These are phyloP conservation scores for Ichneumon xanthorius DNA, from an alignment of 2,888 invertebrate genomes.

Conservation along the genomic window DNA sequence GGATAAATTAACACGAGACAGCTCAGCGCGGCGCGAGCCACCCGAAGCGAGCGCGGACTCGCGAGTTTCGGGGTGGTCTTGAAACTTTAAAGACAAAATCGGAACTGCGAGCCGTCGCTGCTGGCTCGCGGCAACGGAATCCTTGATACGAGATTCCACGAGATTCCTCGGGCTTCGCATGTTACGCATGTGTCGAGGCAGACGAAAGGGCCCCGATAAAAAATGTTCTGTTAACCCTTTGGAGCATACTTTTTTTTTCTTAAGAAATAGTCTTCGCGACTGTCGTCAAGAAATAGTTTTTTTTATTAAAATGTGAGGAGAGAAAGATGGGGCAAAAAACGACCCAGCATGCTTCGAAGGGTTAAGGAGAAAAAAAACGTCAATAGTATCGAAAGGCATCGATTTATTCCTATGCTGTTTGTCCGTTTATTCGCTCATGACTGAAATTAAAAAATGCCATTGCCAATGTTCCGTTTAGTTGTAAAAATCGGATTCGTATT, in stretches of 20 bases:
- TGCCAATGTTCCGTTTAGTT: too few relatives aligned
- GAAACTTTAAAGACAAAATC: conserved; percentile 62
- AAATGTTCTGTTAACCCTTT: background rate
- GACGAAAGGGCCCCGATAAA: background rate
- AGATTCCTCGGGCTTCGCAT: conserved; percentile 18
- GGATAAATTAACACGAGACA: conserved; percentile 68
- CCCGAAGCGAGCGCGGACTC: conserved; percentile 29
- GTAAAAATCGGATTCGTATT: conserved; percentile 1
- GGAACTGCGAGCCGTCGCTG: conserved; percentile 26
- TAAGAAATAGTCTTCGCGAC: background rate
- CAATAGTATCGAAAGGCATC: too few relatives aligned
- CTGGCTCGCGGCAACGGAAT: conserved; percentile 37
- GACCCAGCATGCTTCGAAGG: too few relatives aligned
- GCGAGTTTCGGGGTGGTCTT: conserved; percentile 61
- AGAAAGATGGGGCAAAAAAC: background rate
- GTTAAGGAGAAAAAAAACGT: too few relatives aligned
- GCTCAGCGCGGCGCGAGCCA: conserved; percentile 51
- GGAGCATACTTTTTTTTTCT: background rate
- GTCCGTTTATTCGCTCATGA: background rate
- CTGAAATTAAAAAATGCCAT: background rate
- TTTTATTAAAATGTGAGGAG: background rate
- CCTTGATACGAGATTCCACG: conserved; percentile 20
- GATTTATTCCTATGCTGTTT: too few relatives aligned
- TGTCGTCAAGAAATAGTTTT: background rate
- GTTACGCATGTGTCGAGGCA: background rate